Conservation (phyloP, 1,140 invertebrate species). For the Contarinia nasturtii region DNA sequence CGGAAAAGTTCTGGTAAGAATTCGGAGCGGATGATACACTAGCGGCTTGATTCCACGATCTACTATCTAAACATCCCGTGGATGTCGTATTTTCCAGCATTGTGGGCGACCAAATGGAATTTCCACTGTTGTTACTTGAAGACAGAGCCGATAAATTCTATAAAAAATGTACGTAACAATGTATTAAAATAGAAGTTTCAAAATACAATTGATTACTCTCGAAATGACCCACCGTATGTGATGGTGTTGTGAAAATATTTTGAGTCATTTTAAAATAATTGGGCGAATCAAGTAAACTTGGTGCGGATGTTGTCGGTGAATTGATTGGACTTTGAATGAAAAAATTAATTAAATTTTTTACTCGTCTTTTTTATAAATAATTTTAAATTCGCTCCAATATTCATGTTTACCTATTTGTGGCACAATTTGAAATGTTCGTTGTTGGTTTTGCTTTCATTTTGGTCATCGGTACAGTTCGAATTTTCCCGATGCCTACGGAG, state of each 20-base stretch:
- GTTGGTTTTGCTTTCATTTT: slow-evolving; percentile 2
- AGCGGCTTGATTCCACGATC: background rate
- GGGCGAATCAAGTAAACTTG: background rate
- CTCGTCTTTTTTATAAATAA: background rate
- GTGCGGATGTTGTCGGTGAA: background rate
- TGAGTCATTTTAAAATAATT: background rate
- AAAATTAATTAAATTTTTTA: background rate
- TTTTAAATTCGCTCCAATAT: background rate
- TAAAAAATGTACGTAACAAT: too few species aligned
- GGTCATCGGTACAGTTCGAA: background rate
- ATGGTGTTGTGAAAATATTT: background rate
- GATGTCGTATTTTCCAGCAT: background rate
- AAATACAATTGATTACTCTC: too few species aligned
- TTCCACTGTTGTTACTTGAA: background rate
- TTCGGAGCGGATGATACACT: background rate
- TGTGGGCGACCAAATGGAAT: slow-evolving; percentile 1
- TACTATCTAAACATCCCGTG: background rate
- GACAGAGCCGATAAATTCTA: background rate
- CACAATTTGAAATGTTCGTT: background rate
- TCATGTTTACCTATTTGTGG: background rate
- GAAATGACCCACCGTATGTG: background rate
- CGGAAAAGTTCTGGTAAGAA: slow-evolving; percentile 1
- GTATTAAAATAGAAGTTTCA: too few species aligned
- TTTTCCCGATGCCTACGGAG: background rate
- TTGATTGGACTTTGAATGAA: background rate